These are phyloP conservation scores for Sceloporus undulatus DNA, from an alignment of 2,113 vertebrate genomes.

Conservation along the genomic window DNA sequence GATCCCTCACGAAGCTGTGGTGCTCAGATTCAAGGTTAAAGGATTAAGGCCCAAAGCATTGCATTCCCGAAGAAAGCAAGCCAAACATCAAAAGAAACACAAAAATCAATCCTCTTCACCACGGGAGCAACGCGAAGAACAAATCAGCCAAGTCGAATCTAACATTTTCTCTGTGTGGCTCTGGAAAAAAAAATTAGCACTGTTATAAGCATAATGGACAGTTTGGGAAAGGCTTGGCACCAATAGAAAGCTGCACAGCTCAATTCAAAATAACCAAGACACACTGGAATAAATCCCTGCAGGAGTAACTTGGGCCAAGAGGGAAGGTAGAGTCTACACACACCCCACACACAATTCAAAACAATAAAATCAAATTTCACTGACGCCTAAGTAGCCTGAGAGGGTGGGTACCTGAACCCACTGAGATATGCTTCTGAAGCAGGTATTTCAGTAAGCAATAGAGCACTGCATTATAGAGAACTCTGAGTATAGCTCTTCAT, in stretches of 20 bases:
- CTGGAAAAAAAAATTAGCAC: conserved; percentile 71
- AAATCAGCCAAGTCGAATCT: conserved; percentile 72
- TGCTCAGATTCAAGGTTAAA: conserved; percentile 74
- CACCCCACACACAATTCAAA: no score
- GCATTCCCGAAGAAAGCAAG: conserved; percentile 70
- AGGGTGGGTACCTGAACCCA: rapidly evolving
- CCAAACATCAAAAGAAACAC: conserved; percentile 74
- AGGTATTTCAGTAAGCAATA: conserved; percentile 49
- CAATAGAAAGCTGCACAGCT: conserved; percentile 50
- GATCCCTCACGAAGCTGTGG: conserved; percentile 62
- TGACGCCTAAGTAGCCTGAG: background rate
- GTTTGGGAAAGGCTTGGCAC: conserved; percentile 57
- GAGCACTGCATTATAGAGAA: conserved; percentile 45
- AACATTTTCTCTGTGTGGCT: conserved; percentile 73
- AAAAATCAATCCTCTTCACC: conserved; percentile 76
- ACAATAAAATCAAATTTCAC: background rate
- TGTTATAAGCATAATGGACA: conserved; percentile 58
- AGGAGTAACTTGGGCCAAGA: background rate
- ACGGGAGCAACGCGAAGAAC: conserved; percentile 71
- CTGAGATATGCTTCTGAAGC: conserved; percentile 19
- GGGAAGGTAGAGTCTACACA: background rate
- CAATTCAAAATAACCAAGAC: conserved; percentile 3
- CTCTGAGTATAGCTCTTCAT: conserved; percentile 16
- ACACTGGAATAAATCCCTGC: background rate
- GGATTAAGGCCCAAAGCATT: conserved; percentile 70